Percentiles rank a stretch among this genome's conserved stretches.
These are phyloP conservation scores for Serripes groenlandicus DNA, from an alignment of 2,888 invertebrate species.

Conservation along the genomic window DNA sequence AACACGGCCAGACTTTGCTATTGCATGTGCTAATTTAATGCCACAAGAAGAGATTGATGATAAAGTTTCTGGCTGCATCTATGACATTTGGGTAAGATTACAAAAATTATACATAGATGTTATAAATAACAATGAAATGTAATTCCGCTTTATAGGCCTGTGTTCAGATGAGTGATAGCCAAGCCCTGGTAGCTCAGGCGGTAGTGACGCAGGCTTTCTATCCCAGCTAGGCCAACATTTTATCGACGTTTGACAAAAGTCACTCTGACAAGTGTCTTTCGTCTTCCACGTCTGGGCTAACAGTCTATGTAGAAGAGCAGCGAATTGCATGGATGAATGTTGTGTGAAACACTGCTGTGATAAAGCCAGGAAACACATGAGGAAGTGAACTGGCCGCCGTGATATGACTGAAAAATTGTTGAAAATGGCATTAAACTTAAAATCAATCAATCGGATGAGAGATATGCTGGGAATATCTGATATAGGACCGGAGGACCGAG, in stretches of 20 bases:
- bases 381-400: neutral
- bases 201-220: neutral
- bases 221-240: neutral
- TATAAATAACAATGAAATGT: too few relatives aligned
- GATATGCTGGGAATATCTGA: too few relatives aligned
- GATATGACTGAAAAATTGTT: neutral
- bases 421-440: neutral
- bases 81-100: constrained; percentile 19
- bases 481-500: too few relatives aligned
- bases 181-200: neutral
- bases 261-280: neutral
- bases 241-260: neutral
- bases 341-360: neutral
- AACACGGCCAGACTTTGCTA: constrained; percentile 71
- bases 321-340: neutral
- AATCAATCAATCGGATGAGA: too few relatives aligned
- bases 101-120: too few relatives aligned
- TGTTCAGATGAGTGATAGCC: neutral
- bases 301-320: neutral
- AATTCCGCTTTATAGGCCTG: too few relatives aligned
- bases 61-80: neutral
- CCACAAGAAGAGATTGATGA: neutral
- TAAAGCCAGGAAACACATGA: neutral
- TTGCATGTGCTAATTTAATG: constrained; percentile 55
- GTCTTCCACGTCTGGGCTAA: too few relatives aligned